Evolutionary conservation across 2,888 invertebrate genomes (phyloP).

Genomic region (Hypselothyrea guttata): DNA sequence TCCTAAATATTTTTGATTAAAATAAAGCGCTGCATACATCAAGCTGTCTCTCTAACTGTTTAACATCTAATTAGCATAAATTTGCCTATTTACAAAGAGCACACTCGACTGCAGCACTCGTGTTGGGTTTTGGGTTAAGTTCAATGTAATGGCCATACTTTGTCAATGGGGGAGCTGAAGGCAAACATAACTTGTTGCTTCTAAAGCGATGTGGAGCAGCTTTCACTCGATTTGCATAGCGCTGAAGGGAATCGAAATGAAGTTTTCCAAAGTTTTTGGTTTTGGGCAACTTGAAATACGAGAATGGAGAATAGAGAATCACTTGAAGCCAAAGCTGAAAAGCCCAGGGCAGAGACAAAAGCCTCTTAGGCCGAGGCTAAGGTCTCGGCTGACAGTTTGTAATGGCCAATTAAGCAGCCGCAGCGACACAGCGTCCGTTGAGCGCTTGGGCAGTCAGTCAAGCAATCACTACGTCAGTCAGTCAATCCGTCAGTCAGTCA

Average conservation of each 20-base stretch:
- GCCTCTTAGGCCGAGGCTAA: constrained; percentile 50
- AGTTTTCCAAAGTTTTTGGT: constrained; percentile 47
- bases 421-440: constrained; percentile 40
- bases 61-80: no score
- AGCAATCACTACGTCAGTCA: constrained; percentile 32
- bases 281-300: constrained; percentile 41
- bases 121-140: constrained; percentile 39
- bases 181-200: constrained; percentile 43
- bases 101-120: no score
- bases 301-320: constrained; percentile 29
- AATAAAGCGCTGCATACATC: no score
- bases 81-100: not conserved
- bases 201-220: constrained; percentile 34
- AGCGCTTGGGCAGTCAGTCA: constrained; percentile 22
- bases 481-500: constrained; percentile 34
- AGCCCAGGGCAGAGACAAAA: constrained; percentile 44
- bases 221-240: constrained; percentile 77
- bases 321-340: constrained; percentile 20
- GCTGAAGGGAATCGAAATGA: constrained; percentile 41
- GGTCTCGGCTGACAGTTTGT: constrained; percentile 23
- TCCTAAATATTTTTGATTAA: no score
- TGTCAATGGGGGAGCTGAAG: constrained; percentile 16
- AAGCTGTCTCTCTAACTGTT: no score
- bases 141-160: constrained; percentile 27
- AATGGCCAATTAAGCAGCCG: constrained; percentile 73